A percentile compares a stretch with the other conserved stretches of the same genome.
Conservation (phyloP, 2,888 invertebrate species). For the Drosophila tanythrix region DNA sequence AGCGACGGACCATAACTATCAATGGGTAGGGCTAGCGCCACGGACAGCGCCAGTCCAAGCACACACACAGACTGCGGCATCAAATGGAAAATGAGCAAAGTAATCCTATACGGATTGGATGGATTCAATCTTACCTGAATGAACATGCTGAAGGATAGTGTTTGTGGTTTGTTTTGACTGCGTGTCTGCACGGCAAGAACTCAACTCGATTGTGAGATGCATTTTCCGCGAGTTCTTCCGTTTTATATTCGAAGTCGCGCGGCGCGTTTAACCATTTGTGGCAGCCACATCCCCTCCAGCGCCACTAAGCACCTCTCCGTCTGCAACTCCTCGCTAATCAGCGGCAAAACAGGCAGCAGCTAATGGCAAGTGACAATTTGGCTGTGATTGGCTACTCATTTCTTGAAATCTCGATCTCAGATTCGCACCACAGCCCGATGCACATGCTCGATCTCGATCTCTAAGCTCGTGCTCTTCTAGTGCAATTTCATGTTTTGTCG, state of each 20-base stretch:
- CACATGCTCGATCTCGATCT: slow-evolving; percentile 32
- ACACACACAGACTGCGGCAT: slow-evolving; percentile 73
- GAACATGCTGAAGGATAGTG: slow-evolving; percentile 75
- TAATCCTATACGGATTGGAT: background rate
- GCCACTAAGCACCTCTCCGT: background rate
- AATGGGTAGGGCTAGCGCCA: slow-evolving; percentile 74
- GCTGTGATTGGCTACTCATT: slow-evolving; percentile 63
- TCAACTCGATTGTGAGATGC: slow-evolving; percentile 84
- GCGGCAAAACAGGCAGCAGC: slow-evolving; percentile 40
- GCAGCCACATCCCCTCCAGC: slow-evolving; percentile 15
- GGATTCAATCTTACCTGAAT: slow-evolving; percentile 76
- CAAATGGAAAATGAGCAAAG: background rate
- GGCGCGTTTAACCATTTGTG: slow-evolving; percentile 37
- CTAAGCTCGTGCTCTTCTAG: slow-evolving; percentile 38
- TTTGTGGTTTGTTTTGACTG: slow-evolving; percentile 23
- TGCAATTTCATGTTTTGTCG: slow-evolving; percentile 66
- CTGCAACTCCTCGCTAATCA: slow-evolving; percentile 5
- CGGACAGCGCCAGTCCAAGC: slow-evolving; percentile 77
- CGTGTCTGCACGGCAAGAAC: slow-evolving; percentile 83
- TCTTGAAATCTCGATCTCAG: slow-evolving; percentile 27
- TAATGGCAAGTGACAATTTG: slow-evolving; percentile 76
- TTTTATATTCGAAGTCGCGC: slow-evolving; percentile 80
- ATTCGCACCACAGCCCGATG: slow-evolving; percentile 31
- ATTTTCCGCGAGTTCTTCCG: slow-evolving; percentile 80
- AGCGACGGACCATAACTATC: slow-evolving; percentile 68